phyloP scores from a whole-genome alignment of 2,888 invertebrate genomes.

The Pegoplata infirma region DNA sequence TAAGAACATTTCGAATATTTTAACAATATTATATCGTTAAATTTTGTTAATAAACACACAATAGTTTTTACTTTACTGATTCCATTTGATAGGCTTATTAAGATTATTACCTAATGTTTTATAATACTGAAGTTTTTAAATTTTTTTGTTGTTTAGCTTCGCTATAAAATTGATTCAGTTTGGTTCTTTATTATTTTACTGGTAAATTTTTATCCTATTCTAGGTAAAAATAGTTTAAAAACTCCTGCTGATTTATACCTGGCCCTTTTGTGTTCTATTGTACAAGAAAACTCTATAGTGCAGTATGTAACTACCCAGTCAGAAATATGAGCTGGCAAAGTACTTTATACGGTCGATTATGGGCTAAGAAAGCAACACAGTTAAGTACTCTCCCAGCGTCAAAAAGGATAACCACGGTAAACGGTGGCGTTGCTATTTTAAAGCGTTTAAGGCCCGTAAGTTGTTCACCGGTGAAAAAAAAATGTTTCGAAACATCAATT shows the following conservation, averaged over 20 bases:
- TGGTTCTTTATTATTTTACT: background rate
- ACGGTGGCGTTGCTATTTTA: too few species aligned
- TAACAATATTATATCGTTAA: too few species aligned
- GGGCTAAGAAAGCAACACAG: too few species aligned
- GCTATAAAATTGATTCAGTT: background rate
- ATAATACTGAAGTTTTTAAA: background rate
- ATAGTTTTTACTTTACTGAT: background rate
- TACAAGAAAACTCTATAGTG: background rate
- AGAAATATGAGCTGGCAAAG: too few species aligned
- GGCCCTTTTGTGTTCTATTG: constrained; percentile 20
- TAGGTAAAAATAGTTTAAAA: constrained; percentile 30
- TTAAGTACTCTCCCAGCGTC: too few species aligned
- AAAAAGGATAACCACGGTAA: too few species aligned
- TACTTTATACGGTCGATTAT: too few species aligned
- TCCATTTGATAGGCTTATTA: background rate
- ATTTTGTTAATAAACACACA: too few species aligned
- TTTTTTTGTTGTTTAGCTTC: background rate
- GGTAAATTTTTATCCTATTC: background rate
- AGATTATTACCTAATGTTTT: background rate
- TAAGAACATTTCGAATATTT: too few species aligned
- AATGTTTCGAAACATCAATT: too few species aligned
- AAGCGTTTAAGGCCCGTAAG: too few species aligned
- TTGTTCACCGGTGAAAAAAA: too few species aligned
- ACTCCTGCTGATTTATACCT: constrained; percentile 58
- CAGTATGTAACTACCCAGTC: background rate